Evolutionary conservation across 2,797 vertebrate genomes (phyloP).

Genomic region (Pyrocephalus nanus): DNA sequence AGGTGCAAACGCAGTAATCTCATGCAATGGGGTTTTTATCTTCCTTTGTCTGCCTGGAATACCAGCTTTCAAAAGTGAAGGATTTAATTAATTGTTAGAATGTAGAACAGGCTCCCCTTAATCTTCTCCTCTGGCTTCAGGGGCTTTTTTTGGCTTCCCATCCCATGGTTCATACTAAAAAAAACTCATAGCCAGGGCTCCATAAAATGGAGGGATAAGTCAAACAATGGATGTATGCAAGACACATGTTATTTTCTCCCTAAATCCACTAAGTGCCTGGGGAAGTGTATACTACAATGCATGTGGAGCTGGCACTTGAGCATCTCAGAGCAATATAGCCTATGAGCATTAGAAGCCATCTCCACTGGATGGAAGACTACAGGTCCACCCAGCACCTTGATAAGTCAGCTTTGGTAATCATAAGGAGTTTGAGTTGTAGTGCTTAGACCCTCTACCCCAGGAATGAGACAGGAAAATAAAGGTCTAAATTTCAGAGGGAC

Average conservation of each 20-base stretch:
- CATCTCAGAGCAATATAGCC: neutral
- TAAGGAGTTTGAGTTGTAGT: neutral
- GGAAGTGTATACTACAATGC: neutral
- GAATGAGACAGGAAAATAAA: neutral
- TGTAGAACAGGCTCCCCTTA: slow-evolving; percentile 3
- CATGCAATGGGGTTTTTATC: neutral
- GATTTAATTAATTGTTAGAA: slow-evolving; percentile 47
- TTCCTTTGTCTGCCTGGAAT: slow-evolving; percentile 36
- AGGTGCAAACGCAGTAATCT: slow-evolving; percentile 8
- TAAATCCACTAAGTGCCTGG: neutral
- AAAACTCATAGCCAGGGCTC: neutral
- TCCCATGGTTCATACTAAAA: neutral
- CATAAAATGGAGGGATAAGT: slow-evolving; percentile 17
- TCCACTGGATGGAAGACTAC: neutral
- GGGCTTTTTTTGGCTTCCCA: neutral
- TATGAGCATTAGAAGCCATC: neutral
- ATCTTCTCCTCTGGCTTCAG: neutral
- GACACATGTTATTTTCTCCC: neutral
- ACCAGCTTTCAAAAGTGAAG: slow-evolving; percentile 9
- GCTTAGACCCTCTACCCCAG: neutral
- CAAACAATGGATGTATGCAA: neutral
- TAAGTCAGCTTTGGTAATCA: neutral
- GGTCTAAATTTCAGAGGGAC: neutral
- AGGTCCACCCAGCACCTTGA: neutral
- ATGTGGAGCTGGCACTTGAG: neutral